Percentiles rank a stretch among this genome's conserved stretches.
These are phyloP conservation scores for Pavo muticus DNA, from an alignment of 2,113 vertebrate genomes.

Conservation along the genomic window DNA sequence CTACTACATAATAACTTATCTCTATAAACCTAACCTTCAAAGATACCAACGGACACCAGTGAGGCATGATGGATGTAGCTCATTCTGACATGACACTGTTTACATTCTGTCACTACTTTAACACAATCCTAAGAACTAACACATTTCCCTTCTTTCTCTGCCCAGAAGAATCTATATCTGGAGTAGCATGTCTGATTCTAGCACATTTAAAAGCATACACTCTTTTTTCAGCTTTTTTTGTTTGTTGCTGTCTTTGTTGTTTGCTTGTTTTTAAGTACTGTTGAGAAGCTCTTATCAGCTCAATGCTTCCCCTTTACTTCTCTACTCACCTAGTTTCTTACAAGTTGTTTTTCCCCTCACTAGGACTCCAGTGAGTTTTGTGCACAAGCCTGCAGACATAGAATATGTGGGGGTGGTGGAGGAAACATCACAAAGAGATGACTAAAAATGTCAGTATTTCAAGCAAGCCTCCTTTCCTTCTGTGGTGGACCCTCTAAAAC, in stretches of 20 bases:
- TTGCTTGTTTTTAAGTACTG: background rate
- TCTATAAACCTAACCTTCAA: background rate
- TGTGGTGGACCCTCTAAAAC: constrained; percentile 6
- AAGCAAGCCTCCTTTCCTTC: background rate
- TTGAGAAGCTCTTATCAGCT: background rate
- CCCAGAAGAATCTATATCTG: background rate
- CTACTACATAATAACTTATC: constrained; percentile 1
- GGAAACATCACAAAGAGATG: background rate
- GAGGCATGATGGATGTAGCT: background rate
- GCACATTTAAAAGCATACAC: background rate
- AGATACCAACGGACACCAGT: background rate
- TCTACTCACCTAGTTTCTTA: background rate
- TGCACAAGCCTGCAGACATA: background rate
- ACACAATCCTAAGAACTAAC: background rate
- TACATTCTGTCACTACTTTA: background rate
- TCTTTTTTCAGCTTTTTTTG: background rate
- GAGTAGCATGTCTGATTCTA: accelerated
- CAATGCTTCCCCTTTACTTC: background rate
- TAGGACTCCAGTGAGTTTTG: background rate
- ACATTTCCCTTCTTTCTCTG: background rate
- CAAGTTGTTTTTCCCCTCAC: background rate
- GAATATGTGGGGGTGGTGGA: background rate
- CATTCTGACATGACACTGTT: background rate
- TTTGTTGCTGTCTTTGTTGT: background rate
- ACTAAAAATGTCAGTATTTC: background rate